phyloP scores from a whole-genome alignment of 2,888 invertebrate genomes.

The Yponomeuta sedellus region DNA sequence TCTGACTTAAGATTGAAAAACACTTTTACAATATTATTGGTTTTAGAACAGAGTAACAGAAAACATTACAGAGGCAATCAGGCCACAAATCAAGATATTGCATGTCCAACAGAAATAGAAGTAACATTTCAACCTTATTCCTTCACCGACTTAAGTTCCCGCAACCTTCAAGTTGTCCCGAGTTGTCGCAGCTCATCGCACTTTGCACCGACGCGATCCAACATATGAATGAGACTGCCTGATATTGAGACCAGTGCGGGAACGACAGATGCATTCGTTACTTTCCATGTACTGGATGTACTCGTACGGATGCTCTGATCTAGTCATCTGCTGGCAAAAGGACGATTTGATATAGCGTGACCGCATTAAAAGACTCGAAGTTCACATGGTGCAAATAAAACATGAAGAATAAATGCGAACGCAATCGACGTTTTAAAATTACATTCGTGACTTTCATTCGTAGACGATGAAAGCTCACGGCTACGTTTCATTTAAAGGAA shows the following conservation, averaged over 20 bases:
- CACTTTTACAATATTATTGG: no score
- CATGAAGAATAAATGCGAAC: slow-evolving; percentile 41
- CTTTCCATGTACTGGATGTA: slow-evolving; percentile 40
- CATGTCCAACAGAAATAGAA: background rate
- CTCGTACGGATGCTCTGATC: slow-evolving; percentile 23
- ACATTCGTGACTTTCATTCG: slow-evolving; percentile 71
- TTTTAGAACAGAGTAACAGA: no score
- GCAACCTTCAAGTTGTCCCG: slow-evolving; percentile 20
- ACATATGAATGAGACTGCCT: slow-evolving; percentile 43
- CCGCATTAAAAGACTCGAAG: background rate
- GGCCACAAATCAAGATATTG: background rate
- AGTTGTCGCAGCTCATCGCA: slow-evolving; percentile 31
- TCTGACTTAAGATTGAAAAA: no score
- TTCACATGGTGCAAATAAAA: slow-evolving; percentile 14
- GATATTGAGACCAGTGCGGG: slow-evolving; percentile 38
- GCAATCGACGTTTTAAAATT: slow-evolving; percentile 67
- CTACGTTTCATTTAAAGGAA: slow-evolving; percentile 68
- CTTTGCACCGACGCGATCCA: slow-evolving; percentile 24
- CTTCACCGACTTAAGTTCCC: background rate
- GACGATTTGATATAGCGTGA: slow-evolving; percentile 11
- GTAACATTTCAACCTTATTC: background rate
- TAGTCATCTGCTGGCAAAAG: slow-evolving; percentile 15
- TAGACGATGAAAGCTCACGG: slow-evolving; percentile 69
- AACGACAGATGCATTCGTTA: slow-evolving; percentile 52
- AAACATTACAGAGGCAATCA: no score